Base-by-base conservation (phyloP, 2,113 vertebrate species). In the Upupa epops region DNA sequence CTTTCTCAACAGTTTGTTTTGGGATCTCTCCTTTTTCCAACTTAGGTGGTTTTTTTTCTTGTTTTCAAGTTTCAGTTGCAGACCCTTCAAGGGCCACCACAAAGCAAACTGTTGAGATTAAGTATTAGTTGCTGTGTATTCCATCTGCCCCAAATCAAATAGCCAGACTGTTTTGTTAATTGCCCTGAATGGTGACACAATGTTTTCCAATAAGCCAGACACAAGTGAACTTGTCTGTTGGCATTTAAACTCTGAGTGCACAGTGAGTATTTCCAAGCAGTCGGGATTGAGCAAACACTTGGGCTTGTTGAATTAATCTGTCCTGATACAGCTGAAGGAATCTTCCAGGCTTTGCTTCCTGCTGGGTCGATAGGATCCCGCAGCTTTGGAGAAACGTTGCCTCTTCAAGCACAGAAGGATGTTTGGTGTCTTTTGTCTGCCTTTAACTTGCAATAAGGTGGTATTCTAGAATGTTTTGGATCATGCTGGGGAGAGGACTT, bases 391-490 rank as follows among this genome's bases (percentile, higher is more conserved):
- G 64, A 51, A 13, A 11, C 29, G 12, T 21, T 63, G 48, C 78
- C 91, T 72, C 20, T 88, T 92, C 34, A 8, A 15, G 6, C 26
- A 42, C 70, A 26, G 71, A 42, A 73, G 21, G 26, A 70, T 55
- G 51, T 15, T 17, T 87, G 46, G 42, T 78, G 42, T 14, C 17
- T 78, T 96, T 79, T 86, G 79, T 83, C 93, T 92, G 90, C 76
- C 86, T 90, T 87, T 95, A 85, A 81, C 95, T 96, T 94, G 52
- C 85, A 90, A 16, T 92, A 89, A 86, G 86, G 66, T 73, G 86
- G 72, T 95, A 86, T 93, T 97, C 94, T 72, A 89, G 95, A 94
- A 90, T 54, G 25, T 83, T 91, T 94, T 60, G 65, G 93, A 52
- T 75, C 94, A 69, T 94, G 77, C 71, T 95, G 87, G n/a, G n/a